Evolutionary conservation across 2,888 invertebrate genomes (phyloP), one percentile per base, ranked within the genome.

Genomic region (Neria commutata): DNA sequence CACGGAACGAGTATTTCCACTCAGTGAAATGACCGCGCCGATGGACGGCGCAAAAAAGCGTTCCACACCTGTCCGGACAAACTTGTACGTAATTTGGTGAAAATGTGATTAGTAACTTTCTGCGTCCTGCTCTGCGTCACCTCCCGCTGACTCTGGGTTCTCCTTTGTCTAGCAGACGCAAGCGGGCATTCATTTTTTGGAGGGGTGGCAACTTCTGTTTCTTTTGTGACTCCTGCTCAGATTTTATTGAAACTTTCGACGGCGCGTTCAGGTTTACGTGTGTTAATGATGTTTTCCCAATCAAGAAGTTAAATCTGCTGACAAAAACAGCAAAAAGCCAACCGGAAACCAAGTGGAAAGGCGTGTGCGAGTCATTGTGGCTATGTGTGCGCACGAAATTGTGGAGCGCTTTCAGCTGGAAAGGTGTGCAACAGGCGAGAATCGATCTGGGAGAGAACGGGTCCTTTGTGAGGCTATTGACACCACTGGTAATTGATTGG

Each of bases 81-180:
- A 71, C 67, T 72, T 73, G 69, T 73, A 72, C 69, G 73, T 73
- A 72, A 75, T 75, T 67, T 75, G 73, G 68, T 70, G 68, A 64
- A 74, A 77, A 77, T 75, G 73, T 70, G 74, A 77, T 76, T 74
- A 75, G 74, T 67, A 75, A 77, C 66, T 77, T 76, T 73, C 57
- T 21, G 49, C 59, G 58, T 55, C 46, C 50, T 60, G 34, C 50
- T 40, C 48, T 55, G 52, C 48, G 48, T 61, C 57, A 17, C 16
- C 11, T 23, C 23, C 1, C 61, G 59, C 67, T 64, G 67, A 64
- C 73, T 64, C 69, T 67, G 65, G 69, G 70, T 71, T 73, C 69
- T 72, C 72, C 70, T 73, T 69, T 72, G 67, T 63, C 26, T 29
- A 5, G 37, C n/a, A 6, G 37, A 37, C n/a, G n/a, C 37, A 37